phyloP scores from a whole-genome alignment of 2,113 vertebrate species.

The Cathartes aura region DNA sequence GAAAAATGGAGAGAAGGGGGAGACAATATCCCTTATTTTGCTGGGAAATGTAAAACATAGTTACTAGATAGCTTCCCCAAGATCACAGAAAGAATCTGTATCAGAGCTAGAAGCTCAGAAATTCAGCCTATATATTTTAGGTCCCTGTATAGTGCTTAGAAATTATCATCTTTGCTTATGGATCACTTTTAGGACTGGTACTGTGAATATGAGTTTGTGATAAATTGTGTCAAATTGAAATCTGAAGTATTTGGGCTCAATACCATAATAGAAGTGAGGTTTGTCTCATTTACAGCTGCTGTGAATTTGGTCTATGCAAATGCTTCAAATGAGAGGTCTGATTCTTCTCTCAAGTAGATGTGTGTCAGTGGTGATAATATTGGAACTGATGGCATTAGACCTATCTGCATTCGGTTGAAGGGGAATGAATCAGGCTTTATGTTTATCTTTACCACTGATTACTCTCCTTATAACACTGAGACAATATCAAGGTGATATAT shows the following conservation, averaged over 20 bases:
- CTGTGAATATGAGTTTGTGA: not conserved
- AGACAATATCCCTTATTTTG: not conserved
- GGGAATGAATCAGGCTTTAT: not conserved
- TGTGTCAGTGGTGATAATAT: not conserved
- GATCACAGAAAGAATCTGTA: not conserved
- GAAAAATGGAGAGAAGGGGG: not conserved
- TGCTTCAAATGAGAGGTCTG: not conserved
- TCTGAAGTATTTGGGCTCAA: not conserved
- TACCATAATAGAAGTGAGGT: not conserved
- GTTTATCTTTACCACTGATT: not conserved
- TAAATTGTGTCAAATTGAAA: not conserved
- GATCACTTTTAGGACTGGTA: not conserved
- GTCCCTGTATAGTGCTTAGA: not conserved
- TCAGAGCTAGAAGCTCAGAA: not conserved
- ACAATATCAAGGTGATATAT: not conserved
- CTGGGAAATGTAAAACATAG: not conserved
- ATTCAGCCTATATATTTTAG: not conserved
- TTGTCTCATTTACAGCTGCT: not conserved
- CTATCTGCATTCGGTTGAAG: not conserved
- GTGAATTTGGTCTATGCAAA: not conserved
- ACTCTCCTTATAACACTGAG: not conserved
- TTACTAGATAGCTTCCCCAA: not conserved
- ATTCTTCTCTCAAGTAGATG: not conserved
- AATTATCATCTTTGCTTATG: not conserved
- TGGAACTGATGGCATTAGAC: not conserved